Evolutionary conservation across 2,888 invertebrate species (phyloP), one percentile per base, ranked within the genome.

Genomic region (Sepioteuthis lessoniana): DNA sequence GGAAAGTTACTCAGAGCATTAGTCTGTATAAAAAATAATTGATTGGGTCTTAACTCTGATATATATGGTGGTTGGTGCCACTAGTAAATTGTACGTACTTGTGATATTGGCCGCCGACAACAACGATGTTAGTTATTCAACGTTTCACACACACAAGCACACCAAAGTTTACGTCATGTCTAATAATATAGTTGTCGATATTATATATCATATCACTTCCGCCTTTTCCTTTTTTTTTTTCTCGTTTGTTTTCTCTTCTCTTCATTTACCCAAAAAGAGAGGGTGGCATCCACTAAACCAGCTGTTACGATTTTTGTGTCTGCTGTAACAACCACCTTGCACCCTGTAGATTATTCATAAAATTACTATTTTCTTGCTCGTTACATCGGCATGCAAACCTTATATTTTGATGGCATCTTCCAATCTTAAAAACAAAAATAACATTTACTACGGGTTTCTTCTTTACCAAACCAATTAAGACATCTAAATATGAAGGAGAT

Each of bases 121-220:
- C n/a, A 76, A 76, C 76, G n/a, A 35, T 76, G 16, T 76, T 5
- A 76, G 76, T 35, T 76, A n/a, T n/a, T 16, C 76, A 35, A 55
- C 55, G 25, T 21, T 76, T 13, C 76, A 76, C 25, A 76, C 31
- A 76, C 13, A n/a, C n/a, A 76, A 76, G 76, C 25, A 76, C 31
- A 76, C 13, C 76, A 76, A 76, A 76, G 76, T 76, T 76, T 76
- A 76, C 76, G 76, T 76, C 76, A 76, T 76, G 76, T 76, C 76
- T 76, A 76, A 35, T 76, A 76, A 76, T 76, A 76, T 13, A 35
- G 76, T 76, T 25, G 76, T 25, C 10, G n/a, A 76, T 76, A 35
- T 8, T 10, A 76, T 76, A 76, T 76, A 35, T 8, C n/a, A 76
- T 76, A 76, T 76, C 76, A 76, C 76, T 76, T 76, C 76, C 76